Evolutionary conservation across 2,888 invertebrate species (phyloP), one percentile per base, ranked within the genome.

Genomic region (Trissolcus brochymenae): DNA sequence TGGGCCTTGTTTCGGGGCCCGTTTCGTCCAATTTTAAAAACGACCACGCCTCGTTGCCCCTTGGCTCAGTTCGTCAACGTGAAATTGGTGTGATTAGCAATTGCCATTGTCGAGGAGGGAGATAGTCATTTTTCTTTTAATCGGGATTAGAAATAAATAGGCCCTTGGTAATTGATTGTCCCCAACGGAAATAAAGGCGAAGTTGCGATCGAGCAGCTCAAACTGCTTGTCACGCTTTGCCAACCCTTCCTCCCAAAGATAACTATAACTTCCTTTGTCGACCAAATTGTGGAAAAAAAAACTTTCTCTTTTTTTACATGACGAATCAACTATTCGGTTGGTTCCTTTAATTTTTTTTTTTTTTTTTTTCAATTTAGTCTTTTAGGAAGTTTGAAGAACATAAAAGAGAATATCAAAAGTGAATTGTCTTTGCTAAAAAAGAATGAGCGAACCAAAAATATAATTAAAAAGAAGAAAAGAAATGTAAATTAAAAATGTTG

Each of bases 121-220:
- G 35, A 11, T 35, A 35, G n/a, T 89, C 88, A 87, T 88, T 89
- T 88, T 35, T 88, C 84, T 84, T 82, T 83, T 88, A 87, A 88
- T 88, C 87, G 86, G 87, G 87, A 88, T 88, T 87, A 87, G 86
- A 85, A 87, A 87, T 88, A 85, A 87, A 88, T 88, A 87, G 87
- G 83, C 87, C 89, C 84, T 74, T 78, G 75, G 81, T 85, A 85
- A 87, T 87, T 86, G 84, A 66, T 79, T 80, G 71, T 77, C 76
- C 67, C 79, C 84, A 82, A 82, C 87, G 88, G 88, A 88, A 87
- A 87, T 86, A 85, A 86, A 84, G 35, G 9, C 85, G 85, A 87
- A 88, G 35, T 35, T 84, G 85, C 84, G 87, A 88, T 87, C 86
- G 85, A 84, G 82, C 82, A n/a, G n/a, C 80, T 82, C 82, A 80